Evolutionary conservation across 2,888 invertebrate genomes (phyloP).

Genomic region (Ophion obscuratus): DNA sequence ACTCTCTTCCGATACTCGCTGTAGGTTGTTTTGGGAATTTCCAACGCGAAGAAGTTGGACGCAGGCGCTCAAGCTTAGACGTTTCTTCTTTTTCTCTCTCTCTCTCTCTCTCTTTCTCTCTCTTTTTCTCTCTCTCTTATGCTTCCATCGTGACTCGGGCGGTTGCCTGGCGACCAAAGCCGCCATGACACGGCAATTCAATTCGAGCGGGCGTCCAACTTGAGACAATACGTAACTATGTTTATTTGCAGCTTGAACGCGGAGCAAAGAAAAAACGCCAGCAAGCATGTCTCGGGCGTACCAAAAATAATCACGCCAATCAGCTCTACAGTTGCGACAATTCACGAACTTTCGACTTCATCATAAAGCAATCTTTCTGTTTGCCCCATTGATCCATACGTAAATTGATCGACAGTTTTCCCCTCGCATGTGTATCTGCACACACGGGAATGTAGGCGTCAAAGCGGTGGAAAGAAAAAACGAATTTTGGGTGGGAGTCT

Average conservation of each 20-base stretch:
- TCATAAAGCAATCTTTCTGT: neutral
- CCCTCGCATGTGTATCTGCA: neutral
- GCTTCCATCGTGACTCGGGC: neutral
- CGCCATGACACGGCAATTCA: constrained; percentile 22
- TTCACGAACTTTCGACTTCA: neutral
- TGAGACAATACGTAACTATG: constrained; percentile 44
- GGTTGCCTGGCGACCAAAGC: constrained; percentile 23
- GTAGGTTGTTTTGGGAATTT: neutral
- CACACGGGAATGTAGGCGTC: constrained; percentile 20
- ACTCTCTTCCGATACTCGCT: neutral
- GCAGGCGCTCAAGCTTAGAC: neutral
- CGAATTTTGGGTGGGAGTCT: constrained; percentile 63
- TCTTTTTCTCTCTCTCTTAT: neutral
- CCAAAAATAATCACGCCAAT: neutral
- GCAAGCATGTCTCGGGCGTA: neutral
- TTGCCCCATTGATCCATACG: neutral
- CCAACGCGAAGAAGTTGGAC: neutral
- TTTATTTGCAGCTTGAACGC: constrained; percentile 57
- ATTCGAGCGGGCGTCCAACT: constrained; percentile 35
- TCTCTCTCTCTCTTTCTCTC: neutral
- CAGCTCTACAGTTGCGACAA: neutral
- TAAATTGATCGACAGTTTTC: constrained; percentile 26
- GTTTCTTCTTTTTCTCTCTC: neutral
- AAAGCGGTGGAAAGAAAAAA: constrained; percentile 42
- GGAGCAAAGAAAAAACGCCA: neutral